phyloP scores from a whole-genome alignment of 2,888 invertebrate genomes.

The Diarsia dahlii region DNA sequence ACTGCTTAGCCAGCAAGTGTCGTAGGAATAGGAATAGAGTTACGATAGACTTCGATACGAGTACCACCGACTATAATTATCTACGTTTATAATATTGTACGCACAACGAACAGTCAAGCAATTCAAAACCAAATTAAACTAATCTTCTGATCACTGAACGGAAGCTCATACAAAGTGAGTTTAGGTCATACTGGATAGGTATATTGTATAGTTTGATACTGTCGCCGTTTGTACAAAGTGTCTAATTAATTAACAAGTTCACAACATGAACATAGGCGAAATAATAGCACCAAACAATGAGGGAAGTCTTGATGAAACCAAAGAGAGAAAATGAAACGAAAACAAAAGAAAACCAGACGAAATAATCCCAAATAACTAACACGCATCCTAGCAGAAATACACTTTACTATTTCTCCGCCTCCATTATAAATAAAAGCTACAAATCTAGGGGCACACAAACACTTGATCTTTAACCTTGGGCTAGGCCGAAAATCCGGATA shows the following conservation, averaged over 20 bases:
- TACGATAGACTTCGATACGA: too few species aligned
- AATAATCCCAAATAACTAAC: constrained; percentile 4
- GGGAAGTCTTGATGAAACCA: not conserved
- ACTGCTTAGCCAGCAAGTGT: too few species aligned
- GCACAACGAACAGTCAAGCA: too few species aligned
- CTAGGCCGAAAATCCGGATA: constrained; percentile 42
- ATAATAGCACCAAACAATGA: not conserved
- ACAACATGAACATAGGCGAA: not conserved
- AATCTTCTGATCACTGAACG: too few species aligned
- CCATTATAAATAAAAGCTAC: constrained; percentile 44
- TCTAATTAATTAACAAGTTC: not conserved
- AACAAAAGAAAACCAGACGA: not conserved
- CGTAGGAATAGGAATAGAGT: too few species aligned
- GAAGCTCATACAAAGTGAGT: too few species aligned
- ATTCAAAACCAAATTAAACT: too few species aligned
- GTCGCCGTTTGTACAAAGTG: too few species aligned
- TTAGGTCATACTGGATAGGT: too few species aligned
- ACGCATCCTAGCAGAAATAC: constrained; percentile 19
- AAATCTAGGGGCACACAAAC: constrained; percentile 38
- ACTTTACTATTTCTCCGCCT: not conserved
- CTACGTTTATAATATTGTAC: too few species aligned
- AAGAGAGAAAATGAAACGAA: constrained; percentile 1
- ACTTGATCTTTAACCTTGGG: constrained; percentile 42
- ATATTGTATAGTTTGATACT: too few species aligned
- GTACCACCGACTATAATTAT: too few species aligned